Conservation (phyloP, 2,888 invertebrate genomes). For the Onchidella celtica region DNA sequence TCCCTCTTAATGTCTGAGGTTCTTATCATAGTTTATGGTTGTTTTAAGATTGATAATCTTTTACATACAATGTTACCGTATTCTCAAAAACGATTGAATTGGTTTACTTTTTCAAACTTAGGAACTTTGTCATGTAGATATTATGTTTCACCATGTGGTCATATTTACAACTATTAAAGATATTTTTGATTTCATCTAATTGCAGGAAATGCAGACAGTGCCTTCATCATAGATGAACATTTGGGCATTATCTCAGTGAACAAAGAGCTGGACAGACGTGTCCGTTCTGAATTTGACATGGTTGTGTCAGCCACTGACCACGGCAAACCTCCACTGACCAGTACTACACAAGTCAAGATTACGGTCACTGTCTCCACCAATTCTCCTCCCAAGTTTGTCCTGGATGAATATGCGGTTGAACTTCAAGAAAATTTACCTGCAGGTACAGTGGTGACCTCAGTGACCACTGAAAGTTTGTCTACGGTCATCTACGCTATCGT, state of each 20-base stretch:
- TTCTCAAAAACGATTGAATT: no score
- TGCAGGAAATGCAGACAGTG: constrained; percentile 90
- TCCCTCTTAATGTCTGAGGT: no score
- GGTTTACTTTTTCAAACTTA: no score
- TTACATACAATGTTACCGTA: no score
- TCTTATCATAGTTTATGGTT: no score
- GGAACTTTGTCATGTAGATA: no score
- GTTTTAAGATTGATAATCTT: no score
- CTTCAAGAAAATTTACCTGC: constrained; percentile 68
- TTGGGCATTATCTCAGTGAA: constrained; percentile 85
- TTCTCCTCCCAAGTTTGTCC: constrained; percentile 91
- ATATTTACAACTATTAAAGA: no score
- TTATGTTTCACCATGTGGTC: no score
- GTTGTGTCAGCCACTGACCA: constrained; percentile 95
- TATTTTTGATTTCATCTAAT: background rate
- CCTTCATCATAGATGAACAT: constrained; percentile 89
- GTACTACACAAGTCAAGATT: constrained; percentile 92
- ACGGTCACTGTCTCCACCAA: constrained; percentile 95
- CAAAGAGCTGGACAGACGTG: constrained; percentile 83
- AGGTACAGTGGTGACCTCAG: constrained; percentile 65
- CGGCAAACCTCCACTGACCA: constrained; percentile 85
- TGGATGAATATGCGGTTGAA: constrained; percentile 68
- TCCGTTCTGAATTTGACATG: constrained; percentile 85
- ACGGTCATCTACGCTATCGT: constrained; percentile 85
- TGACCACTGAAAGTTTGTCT: constrained; percentile 71